These are phyloP conservation scores for Drosophila obscura DNA, from an alignment of 1,140 invertebrate species.

Conservation along the genomic window DNA sequence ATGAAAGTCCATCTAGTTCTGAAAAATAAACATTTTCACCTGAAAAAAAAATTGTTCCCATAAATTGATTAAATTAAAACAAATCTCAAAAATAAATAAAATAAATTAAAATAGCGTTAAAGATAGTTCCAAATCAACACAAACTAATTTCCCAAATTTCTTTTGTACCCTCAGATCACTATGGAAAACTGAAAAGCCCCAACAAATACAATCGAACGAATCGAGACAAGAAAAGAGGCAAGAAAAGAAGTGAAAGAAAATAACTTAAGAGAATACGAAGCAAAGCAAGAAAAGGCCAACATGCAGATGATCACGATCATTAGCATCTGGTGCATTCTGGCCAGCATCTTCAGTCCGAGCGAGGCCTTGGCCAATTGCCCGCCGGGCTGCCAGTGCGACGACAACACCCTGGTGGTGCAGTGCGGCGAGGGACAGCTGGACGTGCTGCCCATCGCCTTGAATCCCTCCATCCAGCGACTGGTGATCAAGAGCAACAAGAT, in stretches of 20 bases:
- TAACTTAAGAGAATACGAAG: constrained; percentile 2
- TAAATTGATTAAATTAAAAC: no score
- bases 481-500: constrained; percentile 93
- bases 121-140: not conserved
- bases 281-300: constrained; percentile 34
- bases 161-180: constrained; percentile 47
- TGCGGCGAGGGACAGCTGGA: constrained; percentile 94
- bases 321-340: constrained; percentile 49
- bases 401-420: constrained; percentile 92
- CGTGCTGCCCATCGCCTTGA: constrained; percentile 94
- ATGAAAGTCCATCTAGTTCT: no score
- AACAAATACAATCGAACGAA: constrained; percentile 22
- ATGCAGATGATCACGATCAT: constrained; percentile 55
- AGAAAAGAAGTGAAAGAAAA: constrained; percentile 23
- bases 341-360: constrained; percentile 23
- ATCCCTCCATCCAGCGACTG: constrained; percentile 93
- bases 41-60: no score
- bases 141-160: constrained; percentile 41
- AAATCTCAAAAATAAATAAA: no score
- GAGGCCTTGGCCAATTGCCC: constrained; percentile 87
- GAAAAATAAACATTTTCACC: not conserved
- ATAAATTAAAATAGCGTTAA: no score
- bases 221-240: constrained; percentile 19
- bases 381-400: constrained; percentile 92
- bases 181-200: constrained; percentile 64